Evolutionary conservation across 2,888 invertebrate species (phyloP), one percentile per base, ranked within the genome.

Genomic region (Strigamia crassipes): DNA sequence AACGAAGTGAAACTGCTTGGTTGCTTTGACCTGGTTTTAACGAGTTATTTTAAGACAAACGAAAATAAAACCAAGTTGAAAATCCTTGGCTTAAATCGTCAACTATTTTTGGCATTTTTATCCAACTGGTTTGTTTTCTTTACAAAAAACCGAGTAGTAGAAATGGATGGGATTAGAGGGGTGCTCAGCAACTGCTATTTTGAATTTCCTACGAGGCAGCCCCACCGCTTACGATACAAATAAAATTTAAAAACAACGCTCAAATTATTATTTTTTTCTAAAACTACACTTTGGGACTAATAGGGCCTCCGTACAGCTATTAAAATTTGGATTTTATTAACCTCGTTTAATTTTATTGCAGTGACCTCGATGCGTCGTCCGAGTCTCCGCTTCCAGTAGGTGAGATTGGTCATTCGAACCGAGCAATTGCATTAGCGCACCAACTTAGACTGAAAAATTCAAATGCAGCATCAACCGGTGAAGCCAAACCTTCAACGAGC

Each of bases 381-480:
- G 51, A 51, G 51, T 13, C 51, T 51, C 10, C 51, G 2, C 51
- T n/a, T 51, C 51, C 51, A 13, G n/a, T n/a, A 51, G 51, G 51
- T 51, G 51, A 51, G 13, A 51, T n/a, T 3, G 51, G 51, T 51
- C 10, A 51, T 51, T 51, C n/a, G 10, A 51, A 51, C n/a, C 51
- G 10, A 51, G 51, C 51, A 51, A 13, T 51, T 51, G 51, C 51
- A n/a, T 51, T 51, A 51, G 51, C 51, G 3, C 51, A 51, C 3
- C 51, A 51, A 51, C 51, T 51, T 10, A 51, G 51, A n/a, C 51
- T 51, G n/a, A 51, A 51, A 51, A 51, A 51, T 51, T 51, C n/a
- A 2, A 51, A 51, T 51, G 13, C n/a, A 51, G 51, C 51, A 51
- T 51, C 51, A n/a, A n/a, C 51, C 10, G n/a, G 51, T 51, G 51